Evolutionary conservation across 2,888 invertebrate species (phyloP), one percentile per base, ranked within the genome.

Genomic region (Callinectes sapidus): DNA sequence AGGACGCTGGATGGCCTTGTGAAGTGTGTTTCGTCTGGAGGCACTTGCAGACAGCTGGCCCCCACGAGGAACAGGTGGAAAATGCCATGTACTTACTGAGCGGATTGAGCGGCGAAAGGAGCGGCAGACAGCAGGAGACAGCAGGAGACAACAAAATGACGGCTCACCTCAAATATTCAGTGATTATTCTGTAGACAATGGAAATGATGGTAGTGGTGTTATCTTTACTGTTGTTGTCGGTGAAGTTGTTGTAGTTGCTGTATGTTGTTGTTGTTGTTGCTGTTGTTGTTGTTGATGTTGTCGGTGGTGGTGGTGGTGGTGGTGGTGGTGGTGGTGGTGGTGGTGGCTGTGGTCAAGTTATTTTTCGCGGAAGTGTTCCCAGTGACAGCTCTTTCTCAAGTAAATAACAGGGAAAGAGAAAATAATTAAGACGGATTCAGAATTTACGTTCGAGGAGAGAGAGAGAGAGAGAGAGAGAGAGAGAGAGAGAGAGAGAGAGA

Each of bases 391-490:
- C 16, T 81, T 81, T 81, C 32, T 81, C 32, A 81, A 35, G 35
- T 16, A 81, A 32, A 35, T 81, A 81, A 81, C 77, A 35, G 32
- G 8, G 16, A 81, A 35, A 81, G 35, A 35, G 81, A 81, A 35
- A 81, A 35, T 23, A 71, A 28, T 71, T 71, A 71, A 71, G 28
- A 71, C 3, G n/a, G 8, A 71, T 71, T 28, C 28, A 71, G 28
- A 71, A n/a, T 28, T 28, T 71, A n/a, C 71, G n/a, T 28, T 71
- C n/a, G 35, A 35, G 35, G 32, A 32, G 32, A 81, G 77, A 81
- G 77, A 81, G 77, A 81, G 77, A 81, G 81, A 81, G 81, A 81
- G 81, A 81, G 81, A 81, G 81, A 81, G 81, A 81, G 81, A 81
- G 81, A 81, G 81, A 81, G 81, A 81, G 81, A 81, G 81, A 81